A percentile compares a stretch with the other conserved stretches of the same genome.
Evolutionary conservation across 2,113 vertebrate genomes (phyloP).

Genomic region (Pseudopipra pipra): DNA sequence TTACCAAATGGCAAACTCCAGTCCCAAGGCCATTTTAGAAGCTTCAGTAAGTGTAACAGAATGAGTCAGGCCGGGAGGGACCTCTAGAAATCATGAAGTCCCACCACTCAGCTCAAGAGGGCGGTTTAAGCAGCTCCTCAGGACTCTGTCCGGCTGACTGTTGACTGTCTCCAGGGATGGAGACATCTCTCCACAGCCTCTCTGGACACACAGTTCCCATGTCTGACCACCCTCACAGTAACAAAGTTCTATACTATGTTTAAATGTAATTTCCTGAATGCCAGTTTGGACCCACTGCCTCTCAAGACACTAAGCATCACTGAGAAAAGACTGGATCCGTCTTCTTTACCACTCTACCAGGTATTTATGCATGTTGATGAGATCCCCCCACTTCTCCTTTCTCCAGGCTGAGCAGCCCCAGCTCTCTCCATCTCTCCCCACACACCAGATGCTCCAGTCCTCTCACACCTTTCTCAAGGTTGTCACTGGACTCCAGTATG

Average conservation of each 20-base stretch:
- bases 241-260: background rate
- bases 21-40: background rate
- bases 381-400: background rate
- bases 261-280: background rate
- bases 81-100: background rate
- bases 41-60: background rate
- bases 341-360: too few species aligned
- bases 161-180: background rate
- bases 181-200: background rate
- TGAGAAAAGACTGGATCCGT: background rate
- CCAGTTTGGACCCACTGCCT: background rate
- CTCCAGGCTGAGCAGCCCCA: background rate
- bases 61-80: background rate
- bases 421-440: background rate
- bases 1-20: background rate
- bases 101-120: background rate
- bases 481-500: background rate
- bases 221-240: background rate
- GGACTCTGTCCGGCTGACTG: background rate
- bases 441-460: background rate
- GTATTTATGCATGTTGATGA: background rate
- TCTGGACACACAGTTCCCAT: background rate
- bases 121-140: background rate
- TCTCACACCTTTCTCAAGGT: background rate
- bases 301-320: background rate